Base-by-base conservation (phyloP, 2,888 invertebrate species). In the Orthonevra nobilis region DNA sequence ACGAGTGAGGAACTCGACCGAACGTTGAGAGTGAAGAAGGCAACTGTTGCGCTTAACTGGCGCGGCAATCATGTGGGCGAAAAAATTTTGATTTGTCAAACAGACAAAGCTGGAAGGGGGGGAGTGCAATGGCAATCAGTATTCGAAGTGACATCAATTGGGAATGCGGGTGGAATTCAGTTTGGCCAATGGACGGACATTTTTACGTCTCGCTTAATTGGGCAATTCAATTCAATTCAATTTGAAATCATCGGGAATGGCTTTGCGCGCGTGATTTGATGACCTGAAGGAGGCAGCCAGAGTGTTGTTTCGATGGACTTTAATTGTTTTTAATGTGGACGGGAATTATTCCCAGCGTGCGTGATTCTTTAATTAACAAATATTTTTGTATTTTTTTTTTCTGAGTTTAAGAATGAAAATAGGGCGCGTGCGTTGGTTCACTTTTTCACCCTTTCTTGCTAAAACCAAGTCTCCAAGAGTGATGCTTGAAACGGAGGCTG, bases 141-240 rank as follows among this genome's bases (percentile, higher is more conserved):
- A 38, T 54, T 74, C 20, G 46, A 60, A 44, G 32, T 38, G 77
- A 72, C 77, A 63, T 69, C 69, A 68, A 66, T 63, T 58, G 66
- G 44, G 17, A 66, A 79, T 79, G 79, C 79, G 79, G 79, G 79
- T 79, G 79, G 79, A 61, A 61, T 52, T 60, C 40, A 34, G 60
- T 64, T 44, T 60, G 58, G 42, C 68, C 9, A 50, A 48, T 58
- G 36, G 32, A 36, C 36, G 54, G 48, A 44, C 40, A 32, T 54
- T 73, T 58, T 38, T 66, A 48, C 38, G 3, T 23, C 3, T 61
- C 73, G 23, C 60, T 66, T 68, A 73, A 79, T 79, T 79, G 73
- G 79, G 66, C 79, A 79, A 79, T 79, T 79, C 61, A 40, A 79
- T 79, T 79, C 61, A 40, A 79, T 66, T 73, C 79, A 79, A 79